Evolutionary conservation across 2,113 vertebrate genomes (phyloP).

Genomic region (Salvelinus alpinus): DNA sequence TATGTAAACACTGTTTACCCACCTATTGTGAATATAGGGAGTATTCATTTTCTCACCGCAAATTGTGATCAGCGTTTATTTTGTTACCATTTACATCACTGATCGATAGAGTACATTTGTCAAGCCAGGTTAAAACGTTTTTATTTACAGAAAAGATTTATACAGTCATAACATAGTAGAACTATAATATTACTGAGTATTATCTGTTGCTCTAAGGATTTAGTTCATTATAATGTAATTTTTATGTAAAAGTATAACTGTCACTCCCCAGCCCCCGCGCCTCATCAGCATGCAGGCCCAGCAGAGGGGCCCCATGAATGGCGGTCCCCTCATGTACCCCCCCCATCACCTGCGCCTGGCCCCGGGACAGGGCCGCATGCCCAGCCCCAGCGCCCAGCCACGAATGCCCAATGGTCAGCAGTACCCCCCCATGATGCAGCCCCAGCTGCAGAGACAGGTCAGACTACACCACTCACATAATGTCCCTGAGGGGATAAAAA

Average conservation of each 20-base stretch:
- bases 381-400: slow-evolving; percentile 78
- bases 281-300: slow-evolving; percentile 98
- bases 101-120: no score
- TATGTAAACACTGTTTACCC: no score
- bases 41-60: no score
- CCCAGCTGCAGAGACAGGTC: slow-evolving; percentile 98
- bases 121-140: no score
- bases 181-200: no score
- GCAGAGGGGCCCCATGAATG: slow-evolving; percentile 88
- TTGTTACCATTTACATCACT: no score
- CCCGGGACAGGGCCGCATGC: slow-evolving; percentile 83
- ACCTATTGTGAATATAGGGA: no score
- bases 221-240: not conserved
- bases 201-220: no score
- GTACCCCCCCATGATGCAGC: slow-evolving; percentile 95
- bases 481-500: not conserved
- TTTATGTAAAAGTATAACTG: not conserved
- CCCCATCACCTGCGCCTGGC: slow-evolving; percentile 94
- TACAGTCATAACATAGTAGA: no score
- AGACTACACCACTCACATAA: slow-evolving; percentile 43
- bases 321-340: slow-evolving; percentile 85
- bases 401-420: slow-evolving; percentile 88
- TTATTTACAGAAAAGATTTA: no score
- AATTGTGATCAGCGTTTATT: no score
- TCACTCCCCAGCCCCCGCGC: slow-evolving; percentile 86